These are phyloP conservation scores for Rhagonycha lutea DNA, from an alignment of 2,888 invertebrate genomes.

Conservation along the genomic window DNA sequence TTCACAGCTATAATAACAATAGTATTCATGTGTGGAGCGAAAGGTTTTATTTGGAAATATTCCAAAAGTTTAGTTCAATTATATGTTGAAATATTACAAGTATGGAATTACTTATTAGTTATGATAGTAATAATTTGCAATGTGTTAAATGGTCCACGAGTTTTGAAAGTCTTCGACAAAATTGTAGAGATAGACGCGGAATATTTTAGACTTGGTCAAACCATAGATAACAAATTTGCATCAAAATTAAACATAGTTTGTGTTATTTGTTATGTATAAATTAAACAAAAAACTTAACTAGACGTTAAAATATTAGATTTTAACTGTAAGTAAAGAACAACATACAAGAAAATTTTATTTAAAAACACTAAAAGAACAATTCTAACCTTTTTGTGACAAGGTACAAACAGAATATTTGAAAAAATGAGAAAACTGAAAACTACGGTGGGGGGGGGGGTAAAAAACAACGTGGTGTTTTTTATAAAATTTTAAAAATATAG, in stretches of 20 bases:
- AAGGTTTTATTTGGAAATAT: not conserved
- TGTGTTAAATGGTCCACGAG: not conserved
- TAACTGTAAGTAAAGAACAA: no score
- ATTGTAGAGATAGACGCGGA: not conserved
- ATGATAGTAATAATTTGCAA: not conserved
- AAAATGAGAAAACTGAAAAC: no score
- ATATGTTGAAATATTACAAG: not conserved
- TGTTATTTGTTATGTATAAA: no score
- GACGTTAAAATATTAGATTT: no score
- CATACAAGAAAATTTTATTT: no score
- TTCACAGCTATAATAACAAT: not conserved
- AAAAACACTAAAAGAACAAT: no score
- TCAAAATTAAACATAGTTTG: not conserved
- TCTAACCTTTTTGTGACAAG: no score
- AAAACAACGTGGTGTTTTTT: no score
- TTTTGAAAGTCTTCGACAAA: not conserved
- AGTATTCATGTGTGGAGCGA: not conserved
- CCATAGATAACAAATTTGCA: not conserved
- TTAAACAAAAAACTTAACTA: no score
- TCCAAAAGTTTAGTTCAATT: not conserved
- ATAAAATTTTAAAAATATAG: no score
- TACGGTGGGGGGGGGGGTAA: no score
- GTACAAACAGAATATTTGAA: no score
- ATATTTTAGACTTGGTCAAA: not conserved
- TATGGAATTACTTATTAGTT: not conserved